These are phyloP conservation scores for Pseudomyrmex flavicornis DNA, from an alignment of 1,140 invertebrate genomes.

Conservation along the genomic window DNA sequence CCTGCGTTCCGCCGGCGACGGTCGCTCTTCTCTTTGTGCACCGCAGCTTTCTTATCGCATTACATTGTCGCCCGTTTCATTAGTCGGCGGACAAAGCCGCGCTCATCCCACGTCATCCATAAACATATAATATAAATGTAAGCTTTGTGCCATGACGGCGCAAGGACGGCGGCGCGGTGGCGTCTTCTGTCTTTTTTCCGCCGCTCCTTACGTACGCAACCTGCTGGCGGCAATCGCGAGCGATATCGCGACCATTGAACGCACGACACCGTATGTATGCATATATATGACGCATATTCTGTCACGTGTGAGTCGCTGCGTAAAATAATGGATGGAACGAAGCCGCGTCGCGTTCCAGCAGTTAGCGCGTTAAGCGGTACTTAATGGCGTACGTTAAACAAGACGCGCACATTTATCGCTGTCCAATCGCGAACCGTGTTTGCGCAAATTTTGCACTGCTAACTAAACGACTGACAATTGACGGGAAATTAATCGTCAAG, in stretches of 20 bases:
- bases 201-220: neutral
- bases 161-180: conserved; percentile 29
- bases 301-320: neutral
- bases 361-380: conserved; percentile 39
- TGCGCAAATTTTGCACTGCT: neutral
- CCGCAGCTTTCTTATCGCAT: conserved; percentile 34
- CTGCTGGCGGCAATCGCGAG: neutral
- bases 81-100: conserved; percentile 29
- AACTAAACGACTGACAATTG: neutral
- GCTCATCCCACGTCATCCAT: conserved; percentile 38
- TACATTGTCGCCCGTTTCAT: conserved; percentile 19
- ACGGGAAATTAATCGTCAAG: neutral
- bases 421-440: too few species aligned
- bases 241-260: conserved; percentile 32
- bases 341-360: conserved; percentile 17
- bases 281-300: neutral
- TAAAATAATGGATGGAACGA: conserved; percentile 12
- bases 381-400: neutral
- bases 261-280: too few species aligned
- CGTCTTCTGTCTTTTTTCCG: conserved; percentile 5
- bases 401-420: neutral
- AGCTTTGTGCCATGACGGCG: conserved; percentile 19
- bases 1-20: conserved; percentile 4
- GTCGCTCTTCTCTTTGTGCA: conserved; percentile 36
- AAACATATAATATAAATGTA: conserved; percentile 52